phyloP scores from a whole-genome alignment of 2,113 vertebrate genomes.

The Podarcis muralis region DNA sequence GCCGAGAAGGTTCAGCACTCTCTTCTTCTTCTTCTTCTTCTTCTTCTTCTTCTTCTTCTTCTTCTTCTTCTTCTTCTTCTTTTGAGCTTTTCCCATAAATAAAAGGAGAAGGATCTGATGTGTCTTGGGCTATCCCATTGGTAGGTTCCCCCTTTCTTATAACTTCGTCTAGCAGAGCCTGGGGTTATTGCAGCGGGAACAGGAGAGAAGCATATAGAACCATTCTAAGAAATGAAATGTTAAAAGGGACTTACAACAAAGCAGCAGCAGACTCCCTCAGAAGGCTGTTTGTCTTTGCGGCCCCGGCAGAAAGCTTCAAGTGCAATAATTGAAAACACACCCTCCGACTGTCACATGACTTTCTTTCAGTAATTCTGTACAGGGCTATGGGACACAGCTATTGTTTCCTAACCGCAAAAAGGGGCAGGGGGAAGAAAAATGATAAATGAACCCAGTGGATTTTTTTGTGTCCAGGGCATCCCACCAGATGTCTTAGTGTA shows the following conservation, averaged over 20 bases:
- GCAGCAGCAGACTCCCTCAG: constrained; percentile 64
- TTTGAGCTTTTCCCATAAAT: background rate
- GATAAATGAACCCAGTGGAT: constrained; percentile 62
- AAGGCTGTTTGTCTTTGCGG: constrained; percentile 68
- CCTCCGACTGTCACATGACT: constrained; percentile 54
- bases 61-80: background rate
- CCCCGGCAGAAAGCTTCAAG: constrained; percentile 66
- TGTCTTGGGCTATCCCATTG: background rate
- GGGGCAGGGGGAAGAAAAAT: constrained; percentile 44
- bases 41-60: background rate
- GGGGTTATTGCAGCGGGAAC: constrained; percentile 9
- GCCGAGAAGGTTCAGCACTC: constrained; percentile 31
- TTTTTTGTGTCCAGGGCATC: constrained; percentile 24
- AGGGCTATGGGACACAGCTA: constrained; percentile 63
- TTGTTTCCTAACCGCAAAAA: constrained; percentile 64
- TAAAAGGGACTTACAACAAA: constrained; percentile 64
- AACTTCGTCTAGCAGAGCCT: constrained; percentile 8
- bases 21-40: background rate
- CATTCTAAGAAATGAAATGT: constrained; percentile 42
- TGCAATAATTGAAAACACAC: constrained; percentile 77
- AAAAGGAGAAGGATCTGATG: background rate
- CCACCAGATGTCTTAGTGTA: background rate
- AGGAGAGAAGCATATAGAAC: background rate
- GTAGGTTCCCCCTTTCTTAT: constrained; percentile 18
- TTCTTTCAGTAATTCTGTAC: constrained; percentile 62